A percentile compares a stretch with the other conserved stretches of the same genome.
Evolutionary conservation across 2,888 invertebrate genomes (phyloP).

Genomic region (Adelognathus sp.): DNA sequence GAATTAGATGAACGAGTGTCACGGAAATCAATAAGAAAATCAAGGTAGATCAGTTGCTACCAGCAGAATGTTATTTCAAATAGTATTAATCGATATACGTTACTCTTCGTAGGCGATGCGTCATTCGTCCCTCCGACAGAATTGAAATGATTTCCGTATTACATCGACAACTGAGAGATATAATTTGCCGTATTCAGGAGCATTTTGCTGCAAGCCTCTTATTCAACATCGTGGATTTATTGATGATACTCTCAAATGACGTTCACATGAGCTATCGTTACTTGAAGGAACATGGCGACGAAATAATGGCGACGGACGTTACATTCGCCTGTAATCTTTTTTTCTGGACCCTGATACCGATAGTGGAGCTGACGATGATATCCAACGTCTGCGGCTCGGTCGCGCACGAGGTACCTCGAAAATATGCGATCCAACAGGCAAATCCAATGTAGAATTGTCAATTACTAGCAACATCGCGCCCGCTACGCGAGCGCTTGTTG

Average conservation of each 20-base stretch:
- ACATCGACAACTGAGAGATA: constrained; percentile 43
- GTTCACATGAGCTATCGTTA: not conserved
- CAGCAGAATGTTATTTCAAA: not conserved
- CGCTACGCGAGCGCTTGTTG: too few species aligned
- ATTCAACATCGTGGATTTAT: not conserved
- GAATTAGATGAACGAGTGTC: not conserved
- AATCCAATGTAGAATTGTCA: not conserved
- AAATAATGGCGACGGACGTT: not conserved
- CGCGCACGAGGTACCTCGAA: not conserved
- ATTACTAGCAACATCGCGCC: too few species aligned
- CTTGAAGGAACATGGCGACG: not conserved
- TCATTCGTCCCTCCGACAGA: not conserved
- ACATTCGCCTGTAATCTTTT: not conserved
- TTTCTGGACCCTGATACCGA: not conserved
- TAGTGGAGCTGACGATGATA: not conserved
- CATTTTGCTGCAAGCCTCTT: constrained; percentile 10
- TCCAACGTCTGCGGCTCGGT: constrained; percentile 22
- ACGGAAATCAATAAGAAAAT: not conserved
- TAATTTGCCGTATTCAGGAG: not conserved
- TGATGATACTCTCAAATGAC: not conserved
- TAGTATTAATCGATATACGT: not conserved
- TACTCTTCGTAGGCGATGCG: not conserved
- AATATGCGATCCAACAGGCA: not conserved
- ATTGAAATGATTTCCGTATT: constrained; percentile 26
- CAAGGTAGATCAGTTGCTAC: not conserved